phyloP scores from a whole-genome alignment of 2,888 invertebrate species.

The Phanerotoma sp. region DNA sequence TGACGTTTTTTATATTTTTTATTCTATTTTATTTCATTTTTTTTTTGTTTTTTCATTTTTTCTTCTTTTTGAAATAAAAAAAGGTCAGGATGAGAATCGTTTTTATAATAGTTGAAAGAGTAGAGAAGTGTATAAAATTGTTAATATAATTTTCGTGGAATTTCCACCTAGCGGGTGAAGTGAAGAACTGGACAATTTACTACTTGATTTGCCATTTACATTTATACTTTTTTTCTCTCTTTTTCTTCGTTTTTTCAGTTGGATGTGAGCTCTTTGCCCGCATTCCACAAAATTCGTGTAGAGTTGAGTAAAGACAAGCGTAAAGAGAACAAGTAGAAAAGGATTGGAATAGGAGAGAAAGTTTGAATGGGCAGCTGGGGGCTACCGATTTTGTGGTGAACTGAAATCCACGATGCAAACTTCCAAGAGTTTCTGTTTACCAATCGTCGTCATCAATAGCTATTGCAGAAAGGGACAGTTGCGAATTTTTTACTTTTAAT shows the following conservation, averaged over 20 bases:
- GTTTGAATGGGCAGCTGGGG: slow-evolving; percentile 3
- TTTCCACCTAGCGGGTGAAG: neutral
- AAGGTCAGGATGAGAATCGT: no score
- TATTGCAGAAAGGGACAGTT: slow-evolving; percentile 39
- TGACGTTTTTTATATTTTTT: no score
- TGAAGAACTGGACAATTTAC: neutral
- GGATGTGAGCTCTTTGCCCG: neutral
- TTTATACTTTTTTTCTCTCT: no score
- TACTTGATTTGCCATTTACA: no score
- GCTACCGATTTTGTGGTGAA: slow-evolving; percentile 1
- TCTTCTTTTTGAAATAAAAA: no score
- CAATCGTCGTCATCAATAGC: slow-evolving; percentile 30
- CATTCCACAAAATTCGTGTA: neutral
- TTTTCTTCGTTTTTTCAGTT: neutral
- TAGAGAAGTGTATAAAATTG: no score
- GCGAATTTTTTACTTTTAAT: neutral
- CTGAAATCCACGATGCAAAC: slow-evolving; percentile 2
- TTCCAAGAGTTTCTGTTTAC: slow-evolving; percentile 7
- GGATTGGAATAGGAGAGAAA: neutral
- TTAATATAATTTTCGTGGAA: no score
- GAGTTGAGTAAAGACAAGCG: slow-evolving; percentile 1
- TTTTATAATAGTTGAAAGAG: no score
- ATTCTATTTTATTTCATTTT: no score
- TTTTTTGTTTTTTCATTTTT: no score
- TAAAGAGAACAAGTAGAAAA: neutral